Conservation (phyloP, 2,113 vertebrate species). For the Pao palembangensis region DNA sequence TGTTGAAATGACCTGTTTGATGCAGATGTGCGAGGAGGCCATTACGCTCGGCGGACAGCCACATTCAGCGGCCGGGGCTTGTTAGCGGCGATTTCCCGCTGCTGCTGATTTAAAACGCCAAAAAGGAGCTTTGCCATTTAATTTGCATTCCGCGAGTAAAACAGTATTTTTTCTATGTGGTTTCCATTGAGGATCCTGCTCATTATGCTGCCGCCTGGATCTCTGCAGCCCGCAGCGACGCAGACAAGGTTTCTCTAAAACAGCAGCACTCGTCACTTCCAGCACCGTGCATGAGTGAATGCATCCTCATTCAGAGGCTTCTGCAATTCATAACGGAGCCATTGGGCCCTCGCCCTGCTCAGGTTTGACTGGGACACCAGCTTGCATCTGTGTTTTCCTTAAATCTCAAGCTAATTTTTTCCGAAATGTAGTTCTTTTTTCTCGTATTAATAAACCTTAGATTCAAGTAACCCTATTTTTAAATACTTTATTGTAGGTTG, state of each 20-base stretch:
- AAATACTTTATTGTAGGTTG: too few species aligned
- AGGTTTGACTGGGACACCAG: neutral
- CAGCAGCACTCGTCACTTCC: conserved; percentile 15
- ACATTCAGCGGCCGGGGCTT: neutral
- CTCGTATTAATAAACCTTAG: conserved; percentile 1
- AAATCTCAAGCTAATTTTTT: conserved; percentile 16
- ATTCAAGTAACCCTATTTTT: neutral
- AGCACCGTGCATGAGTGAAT: neutral
- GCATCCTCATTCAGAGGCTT: neutral
- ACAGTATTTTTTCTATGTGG: neutral
- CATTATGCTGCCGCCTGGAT: conserved; percentile 13
- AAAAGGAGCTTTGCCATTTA: neutral
- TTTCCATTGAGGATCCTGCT: neutral
- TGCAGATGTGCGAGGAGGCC: neutral
- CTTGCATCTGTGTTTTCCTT: conserved; percentile 10
- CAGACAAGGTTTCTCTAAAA: conserved; percentile 5
- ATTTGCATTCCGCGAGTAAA: conserved; percentile 16
- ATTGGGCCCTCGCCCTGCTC: too few species aligned
- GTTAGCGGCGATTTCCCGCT: neutral
- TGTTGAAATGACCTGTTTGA: neutral
- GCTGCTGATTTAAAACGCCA: conserved; percentile 2
- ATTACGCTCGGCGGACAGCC: neutral
- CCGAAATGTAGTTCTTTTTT: conserved; percentile 8
- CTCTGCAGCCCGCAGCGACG: conserved; percentile 3
- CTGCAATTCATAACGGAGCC: neutral